Evolutionary conservation across 1,140 invertebrate species (phyloP).

Genomic region (Whitmania pigra): DNA sequence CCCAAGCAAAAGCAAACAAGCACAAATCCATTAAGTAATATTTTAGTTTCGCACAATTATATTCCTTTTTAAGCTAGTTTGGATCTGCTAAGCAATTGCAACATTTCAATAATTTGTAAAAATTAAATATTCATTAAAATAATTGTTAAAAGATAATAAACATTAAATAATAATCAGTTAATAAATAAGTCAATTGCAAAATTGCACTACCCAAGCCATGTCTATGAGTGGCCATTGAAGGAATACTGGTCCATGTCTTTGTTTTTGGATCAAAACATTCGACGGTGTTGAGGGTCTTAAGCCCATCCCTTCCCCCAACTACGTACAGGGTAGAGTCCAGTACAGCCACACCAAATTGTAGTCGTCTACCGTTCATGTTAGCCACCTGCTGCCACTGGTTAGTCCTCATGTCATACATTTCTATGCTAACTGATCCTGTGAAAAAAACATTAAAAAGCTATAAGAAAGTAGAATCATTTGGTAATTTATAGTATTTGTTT

Average conservation of each 20-base stretch:
- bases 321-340: constrained; percentile 67
- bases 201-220: constrained; percentile 57
- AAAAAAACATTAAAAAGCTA: too few species aligned
- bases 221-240: constrained; percentile 75
- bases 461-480: too few species aligned
- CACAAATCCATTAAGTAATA: neutral
- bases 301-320: constrained; percentile 78
- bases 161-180: too few species aligned
- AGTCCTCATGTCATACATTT: constrained; percentile 72
- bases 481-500: too few species aligned
- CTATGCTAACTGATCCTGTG: constrained; percentile 67
- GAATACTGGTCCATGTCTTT: constrained; percentile 62
- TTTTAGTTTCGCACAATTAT: too few species aligned
- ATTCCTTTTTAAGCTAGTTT: too few species aligned
- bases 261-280: constrained; percentile 68
- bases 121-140: too few species aligned
- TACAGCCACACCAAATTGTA: constrained; percentile 79
- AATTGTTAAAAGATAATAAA: too few species aligned
- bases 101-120: too few species aligned
- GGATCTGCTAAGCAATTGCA: too few species aligned
- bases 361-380: constrained; percentile 59
- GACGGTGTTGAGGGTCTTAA: constrained; percentile 78
- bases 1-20: neutral
- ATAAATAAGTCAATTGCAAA: too few species aligned
- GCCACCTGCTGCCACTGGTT: constrained; percentile 67